phyloP scores from a whole-genome alignment of 2,113 vertebrate genomes.

The Pan paniscus region DNA sequence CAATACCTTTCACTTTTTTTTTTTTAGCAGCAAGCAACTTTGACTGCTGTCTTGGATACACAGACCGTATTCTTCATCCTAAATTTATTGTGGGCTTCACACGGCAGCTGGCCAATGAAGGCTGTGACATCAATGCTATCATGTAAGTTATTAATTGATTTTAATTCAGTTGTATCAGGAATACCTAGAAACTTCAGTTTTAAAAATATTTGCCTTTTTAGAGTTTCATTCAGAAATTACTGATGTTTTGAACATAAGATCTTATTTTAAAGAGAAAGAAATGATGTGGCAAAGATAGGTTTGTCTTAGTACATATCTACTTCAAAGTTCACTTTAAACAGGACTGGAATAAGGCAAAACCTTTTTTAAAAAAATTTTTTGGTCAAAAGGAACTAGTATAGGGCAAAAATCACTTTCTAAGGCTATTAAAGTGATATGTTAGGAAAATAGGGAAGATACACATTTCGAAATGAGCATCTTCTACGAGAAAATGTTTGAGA shows the following conservation, averaged over 20 bases:
- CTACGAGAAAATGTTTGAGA: neutral
- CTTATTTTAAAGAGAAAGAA: neutral
- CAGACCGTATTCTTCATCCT: neutral
- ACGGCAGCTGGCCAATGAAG: slow-evolving; percentile 79
- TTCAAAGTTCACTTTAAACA: slow-evolving; percentile 3
- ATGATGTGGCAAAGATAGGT: neutral
- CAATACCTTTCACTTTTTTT: slow-evolving; percentile 7
- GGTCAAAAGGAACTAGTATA: neutral
- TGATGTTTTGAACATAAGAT: no score
- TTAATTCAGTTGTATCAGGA: neutral
- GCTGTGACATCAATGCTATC: slow-evolving; percentile 83
- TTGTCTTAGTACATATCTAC: neutral
- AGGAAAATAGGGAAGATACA: neutral
- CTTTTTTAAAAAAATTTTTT: neutral
- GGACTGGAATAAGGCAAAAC: neutral
- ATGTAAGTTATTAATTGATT: slow-evolving; percentile 78
- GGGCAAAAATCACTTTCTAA: neutral
- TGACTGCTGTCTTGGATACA: slow-evolving; percentile 84
- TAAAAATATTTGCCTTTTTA: neutral
- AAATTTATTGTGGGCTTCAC: slow-evolving; percentile 71
- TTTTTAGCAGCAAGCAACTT: slow-evolving; percentile 82
- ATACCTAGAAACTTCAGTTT: neutral
- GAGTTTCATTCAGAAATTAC: neutral
- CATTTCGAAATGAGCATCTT: neutral
- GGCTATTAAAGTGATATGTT: neutral